Evolutionary conservation across 1,140 invertebrate genomes (phyloP).

Genomic region (Heliconius eleuchia): DNA sequence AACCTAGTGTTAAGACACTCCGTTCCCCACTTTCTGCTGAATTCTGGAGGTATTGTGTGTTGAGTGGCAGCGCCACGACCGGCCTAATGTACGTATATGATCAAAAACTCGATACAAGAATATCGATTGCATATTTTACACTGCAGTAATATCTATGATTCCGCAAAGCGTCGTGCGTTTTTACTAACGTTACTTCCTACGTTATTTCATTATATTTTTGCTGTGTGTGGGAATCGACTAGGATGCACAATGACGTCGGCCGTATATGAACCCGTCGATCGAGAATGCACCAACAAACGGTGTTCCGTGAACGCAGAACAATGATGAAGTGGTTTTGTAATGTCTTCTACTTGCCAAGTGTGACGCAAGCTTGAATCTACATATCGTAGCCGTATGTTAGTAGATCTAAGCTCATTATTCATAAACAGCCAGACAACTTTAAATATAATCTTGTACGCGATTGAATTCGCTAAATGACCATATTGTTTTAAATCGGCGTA

Average conservation of each 20-base stretch:
- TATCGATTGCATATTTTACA: background rate
- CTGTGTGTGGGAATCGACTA: conserved; percentile 47
- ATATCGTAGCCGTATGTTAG: conserved; percentile 42
- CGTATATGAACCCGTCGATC: conserved; percentile 61
- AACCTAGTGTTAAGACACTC: too few relatives aligned
- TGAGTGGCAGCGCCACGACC: too few relatives aligned
- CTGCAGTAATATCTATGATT: conserved; percentile 17
- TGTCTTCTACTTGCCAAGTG: conserved; percentile 74
- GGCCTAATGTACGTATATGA: too few relatives aligned
- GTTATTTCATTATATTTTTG: conserved; percentile 53
- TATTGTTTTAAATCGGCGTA: conserved; percentile 37
- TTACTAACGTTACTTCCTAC: conserved; percentile 52
- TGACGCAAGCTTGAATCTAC: conserved; percentile 68
- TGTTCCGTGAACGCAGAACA: conserved; percentile 76
- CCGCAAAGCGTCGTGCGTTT: conserved; percentile 35
- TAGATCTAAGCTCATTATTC: conserved; percentile 60
- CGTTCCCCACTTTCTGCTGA: too few relatives aligned
- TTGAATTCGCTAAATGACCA: conserved; percentile 46
- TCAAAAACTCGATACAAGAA: background rate
- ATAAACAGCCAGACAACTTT: conserved; percentile 56
- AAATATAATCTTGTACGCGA: conserved; percentile 59
- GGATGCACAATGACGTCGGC: conserved; percentile 65
- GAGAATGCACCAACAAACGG: conserved; percentile 54
- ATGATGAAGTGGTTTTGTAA: conserved; percentile 78
- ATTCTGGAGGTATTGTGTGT: too few relatives aligned